A percentile compares a stretch with the other conserved stretches of the same genome.
These are phyloP conservation scores for Enteromius viviparus DNA, from an alignment of 2,797 vertebrate species.

Conservation along the genomic window DNA sequence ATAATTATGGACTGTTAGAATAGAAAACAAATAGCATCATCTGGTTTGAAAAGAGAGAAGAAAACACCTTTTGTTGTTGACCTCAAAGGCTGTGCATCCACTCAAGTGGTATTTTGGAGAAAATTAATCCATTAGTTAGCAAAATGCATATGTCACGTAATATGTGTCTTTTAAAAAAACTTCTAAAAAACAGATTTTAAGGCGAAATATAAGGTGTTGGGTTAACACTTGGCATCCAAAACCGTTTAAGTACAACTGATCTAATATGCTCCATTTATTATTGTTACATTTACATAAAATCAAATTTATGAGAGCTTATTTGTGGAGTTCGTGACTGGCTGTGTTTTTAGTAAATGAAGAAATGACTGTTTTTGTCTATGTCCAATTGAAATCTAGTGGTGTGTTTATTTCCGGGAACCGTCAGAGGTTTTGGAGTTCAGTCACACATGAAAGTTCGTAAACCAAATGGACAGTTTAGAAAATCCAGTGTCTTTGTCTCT, in stretches of 20 bases:
- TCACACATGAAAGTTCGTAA: conserved; percentile 2
- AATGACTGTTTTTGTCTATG: background rate
- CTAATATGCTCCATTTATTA: background rate
- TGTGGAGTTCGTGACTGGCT: background rate
- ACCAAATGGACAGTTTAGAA: conserved; percentile 18
- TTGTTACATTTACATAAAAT: background rate
- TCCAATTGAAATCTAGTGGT: background rate
- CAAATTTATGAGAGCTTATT: background rate
- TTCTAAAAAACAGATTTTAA: background rate
- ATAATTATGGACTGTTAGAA: background rate
- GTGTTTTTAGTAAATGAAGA: background rate
- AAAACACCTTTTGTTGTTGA: background rate
- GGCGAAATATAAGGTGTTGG: background rate
- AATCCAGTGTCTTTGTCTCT: conserved; percentile 10
- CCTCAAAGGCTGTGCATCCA: background rate
- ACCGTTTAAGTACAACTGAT: background rate
- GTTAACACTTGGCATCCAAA: background rate
- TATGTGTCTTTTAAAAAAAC: background rate
- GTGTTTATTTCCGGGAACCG: conserved; percentile 15
- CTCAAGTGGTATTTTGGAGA: background rate
- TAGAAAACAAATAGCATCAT: background rate
- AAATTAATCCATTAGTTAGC: background rate
- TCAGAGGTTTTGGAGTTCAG: conserved; percentile 23
- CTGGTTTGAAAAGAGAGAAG: background rate
- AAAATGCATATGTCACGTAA: background rate